phyloP scores from a whole-genome alignment of 2,888 invertebrate genomes.

The Drosophila neoperkinsi region DNA sequence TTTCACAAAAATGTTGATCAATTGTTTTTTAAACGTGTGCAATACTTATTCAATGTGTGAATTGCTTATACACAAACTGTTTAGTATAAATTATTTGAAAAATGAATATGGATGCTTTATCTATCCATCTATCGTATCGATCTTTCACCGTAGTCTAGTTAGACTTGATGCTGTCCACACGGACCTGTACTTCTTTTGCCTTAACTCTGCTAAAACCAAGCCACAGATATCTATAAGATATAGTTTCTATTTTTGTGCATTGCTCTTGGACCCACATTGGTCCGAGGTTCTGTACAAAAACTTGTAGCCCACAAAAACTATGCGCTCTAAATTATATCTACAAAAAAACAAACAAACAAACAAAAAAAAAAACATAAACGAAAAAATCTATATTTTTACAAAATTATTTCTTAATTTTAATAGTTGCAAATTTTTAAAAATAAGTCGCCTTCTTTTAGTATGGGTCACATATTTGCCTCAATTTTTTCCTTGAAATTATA shows the following conservation, averaged over 20 bases:
- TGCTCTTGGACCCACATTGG: constrained; percentile 9
- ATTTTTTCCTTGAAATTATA: constrained; percentile 13
- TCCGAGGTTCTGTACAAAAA: constrained; percentile 33
- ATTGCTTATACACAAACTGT: not conserved
- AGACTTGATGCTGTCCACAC: not conserved
- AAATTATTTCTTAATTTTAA: constrained; percentile 70
- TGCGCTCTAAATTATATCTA: constrained; percentile 46
- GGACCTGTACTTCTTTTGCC: constrained; percentile 26
- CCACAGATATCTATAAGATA: constrained; percentile 48
- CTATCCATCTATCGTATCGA: not conserved
- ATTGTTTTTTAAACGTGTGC: constrained; percentile 9
- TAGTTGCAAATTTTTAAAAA: constrained; percentile 66
- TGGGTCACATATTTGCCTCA: constrained; percentile 34
- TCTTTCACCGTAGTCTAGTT: not conserved
- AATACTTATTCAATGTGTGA: constrained; percentile 12
- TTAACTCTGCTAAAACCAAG: constrained; percentile 34
- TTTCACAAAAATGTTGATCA: constrained; percentile 1
- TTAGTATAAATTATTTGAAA: constrained; percentile 2
- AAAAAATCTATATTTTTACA: constrained; percentile 36
- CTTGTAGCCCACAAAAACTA: constrained; percentile 33
- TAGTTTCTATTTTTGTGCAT: constrained; percentile 20
- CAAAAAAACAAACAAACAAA: not conserved
- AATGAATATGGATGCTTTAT: not conserved
- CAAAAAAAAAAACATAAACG: not conserved
- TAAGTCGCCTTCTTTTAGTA: constrained; percentile 30